These are phyloP conservation scores for Accipiter cooperii DNA, from an alignment of 2,113 vertebrate species.

Conservation along the genomic window DNA sequence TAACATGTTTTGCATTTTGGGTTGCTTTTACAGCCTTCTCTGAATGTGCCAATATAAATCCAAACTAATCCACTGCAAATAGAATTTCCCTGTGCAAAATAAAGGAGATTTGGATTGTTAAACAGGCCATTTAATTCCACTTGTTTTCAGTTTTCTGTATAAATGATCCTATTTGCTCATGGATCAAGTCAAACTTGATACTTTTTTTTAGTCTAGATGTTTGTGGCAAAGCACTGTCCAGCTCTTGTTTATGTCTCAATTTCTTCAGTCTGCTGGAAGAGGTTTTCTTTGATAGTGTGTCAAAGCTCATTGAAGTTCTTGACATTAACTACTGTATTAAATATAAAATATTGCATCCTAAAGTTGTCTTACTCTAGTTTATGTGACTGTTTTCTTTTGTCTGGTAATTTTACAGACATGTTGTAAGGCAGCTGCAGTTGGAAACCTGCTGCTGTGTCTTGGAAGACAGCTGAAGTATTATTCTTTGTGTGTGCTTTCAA, in stretches of 20 bases:
- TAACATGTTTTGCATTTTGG: neutral
- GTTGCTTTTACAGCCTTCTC: neutral
- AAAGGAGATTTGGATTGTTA: neutral
- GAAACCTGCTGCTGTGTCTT: conserved; percentile 18
- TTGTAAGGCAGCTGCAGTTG: conserved; percentile 29
- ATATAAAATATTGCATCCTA: conserved; percentile 36
- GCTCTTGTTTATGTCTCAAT: neutral
- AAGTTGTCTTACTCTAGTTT: neutral
- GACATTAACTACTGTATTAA: conserved; percentile 28
- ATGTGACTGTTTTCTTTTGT: conserved; percentile 31
- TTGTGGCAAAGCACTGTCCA: neutral
- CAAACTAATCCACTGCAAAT: neutral
- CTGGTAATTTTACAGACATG: neutral
- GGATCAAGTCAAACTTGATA: neutral
- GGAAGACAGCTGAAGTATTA: neutral
- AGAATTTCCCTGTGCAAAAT: neutral
- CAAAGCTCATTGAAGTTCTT: conserved; percentile 16
- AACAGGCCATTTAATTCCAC: neutral
- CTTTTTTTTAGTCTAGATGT: neutral
- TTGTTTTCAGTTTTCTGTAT: neutral
- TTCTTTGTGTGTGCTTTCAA: neutral
- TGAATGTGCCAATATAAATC: neutral
- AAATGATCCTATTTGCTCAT: neutral
- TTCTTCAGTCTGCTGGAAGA: neutral
- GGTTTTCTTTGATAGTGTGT: neutral